Evolutionary conservation across 2,113 vertebrate genomes (phyloP).

Genomic region (Osmerus mordax): DNA sequence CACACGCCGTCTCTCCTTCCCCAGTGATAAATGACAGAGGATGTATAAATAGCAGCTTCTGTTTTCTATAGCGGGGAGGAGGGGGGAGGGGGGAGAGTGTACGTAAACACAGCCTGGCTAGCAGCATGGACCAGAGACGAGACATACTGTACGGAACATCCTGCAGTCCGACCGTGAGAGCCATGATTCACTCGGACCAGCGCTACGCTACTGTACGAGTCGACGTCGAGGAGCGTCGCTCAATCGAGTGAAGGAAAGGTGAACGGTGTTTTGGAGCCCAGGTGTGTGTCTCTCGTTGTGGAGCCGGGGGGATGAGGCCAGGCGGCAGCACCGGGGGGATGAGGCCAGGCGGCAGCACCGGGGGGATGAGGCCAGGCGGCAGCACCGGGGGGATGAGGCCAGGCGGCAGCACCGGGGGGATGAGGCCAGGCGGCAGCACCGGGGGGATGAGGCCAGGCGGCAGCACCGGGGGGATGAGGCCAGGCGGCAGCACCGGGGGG

Average conservation of each 20-base stretch:
- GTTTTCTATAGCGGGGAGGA: slow-evolving; percentile 4
- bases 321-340: neutral
- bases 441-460: neutral
- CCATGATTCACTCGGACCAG: no score
- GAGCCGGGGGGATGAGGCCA: neutral
- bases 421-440: neutral
- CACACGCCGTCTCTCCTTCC: neutral
- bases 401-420: neutral
- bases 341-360: no score
- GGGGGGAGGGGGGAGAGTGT: neutral
- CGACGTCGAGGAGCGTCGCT: no score
- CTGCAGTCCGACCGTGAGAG: no score
- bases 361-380: neutral
- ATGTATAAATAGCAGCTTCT: slow-evolving; percentile 8
- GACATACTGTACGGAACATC: no score
- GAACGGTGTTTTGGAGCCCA: no score
- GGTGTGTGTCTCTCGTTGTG: no score
- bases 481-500: neutral
- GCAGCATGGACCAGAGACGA: no score
- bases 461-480: neutral
- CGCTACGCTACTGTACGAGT: no score
- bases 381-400: neutral
- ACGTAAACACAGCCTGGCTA: no score
- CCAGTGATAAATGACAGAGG: slow-evolving; percentile 5
- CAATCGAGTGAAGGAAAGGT: no score